Conservation (phyloP, 2,797 vertebrate genomes). For the Peromyscus melanophrys region DNA sequence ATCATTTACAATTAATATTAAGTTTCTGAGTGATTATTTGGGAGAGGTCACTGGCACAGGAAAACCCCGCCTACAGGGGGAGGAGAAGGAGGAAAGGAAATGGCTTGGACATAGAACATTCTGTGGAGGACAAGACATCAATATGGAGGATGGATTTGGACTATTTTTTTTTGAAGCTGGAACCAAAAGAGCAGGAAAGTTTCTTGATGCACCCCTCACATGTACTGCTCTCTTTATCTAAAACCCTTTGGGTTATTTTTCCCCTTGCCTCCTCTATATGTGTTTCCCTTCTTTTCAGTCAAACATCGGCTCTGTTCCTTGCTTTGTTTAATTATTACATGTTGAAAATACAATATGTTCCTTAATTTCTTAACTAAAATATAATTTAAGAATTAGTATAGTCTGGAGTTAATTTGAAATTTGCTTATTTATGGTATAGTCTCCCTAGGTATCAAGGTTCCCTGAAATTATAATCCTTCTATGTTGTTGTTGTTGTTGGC, state of each 20-base stretch:
- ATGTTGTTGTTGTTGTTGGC: too few species aligned
- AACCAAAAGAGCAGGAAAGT: neutral
- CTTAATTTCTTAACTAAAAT: conserved; percentile 39
- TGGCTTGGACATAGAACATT: neutral
- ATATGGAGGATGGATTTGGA: neutral
- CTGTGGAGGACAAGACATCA: neutral
- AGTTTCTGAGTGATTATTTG: too few species aligned
- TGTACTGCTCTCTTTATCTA: neutral
- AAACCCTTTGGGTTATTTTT: neutral
- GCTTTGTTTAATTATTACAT: conserved; percentile 12
- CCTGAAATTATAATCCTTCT: neutral
- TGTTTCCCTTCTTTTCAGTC: neutral
- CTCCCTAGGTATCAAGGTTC: neutral
- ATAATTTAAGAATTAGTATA: conserved; percentile 21
- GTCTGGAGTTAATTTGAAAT: neutral
- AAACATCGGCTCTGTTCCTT: conserved; percentile 46
- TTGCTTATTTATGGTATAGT: neutral
- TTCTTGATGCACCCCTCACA: neutral
- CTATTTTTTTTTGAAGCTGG: neutral
- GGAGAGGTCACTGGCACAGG: too few species aligned
- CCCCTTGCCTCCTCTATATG: neutral
- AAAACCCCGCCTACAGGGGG: too few species aligned
- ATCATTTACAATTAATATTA: too few species aligned
- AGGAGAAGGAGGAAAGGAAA: neutral
- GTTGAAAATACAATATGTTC: conserved; percentile 21